Conservation (phyloP, 2,888 invertebrate genomes). For the Conchocele bisecta region DNA sequence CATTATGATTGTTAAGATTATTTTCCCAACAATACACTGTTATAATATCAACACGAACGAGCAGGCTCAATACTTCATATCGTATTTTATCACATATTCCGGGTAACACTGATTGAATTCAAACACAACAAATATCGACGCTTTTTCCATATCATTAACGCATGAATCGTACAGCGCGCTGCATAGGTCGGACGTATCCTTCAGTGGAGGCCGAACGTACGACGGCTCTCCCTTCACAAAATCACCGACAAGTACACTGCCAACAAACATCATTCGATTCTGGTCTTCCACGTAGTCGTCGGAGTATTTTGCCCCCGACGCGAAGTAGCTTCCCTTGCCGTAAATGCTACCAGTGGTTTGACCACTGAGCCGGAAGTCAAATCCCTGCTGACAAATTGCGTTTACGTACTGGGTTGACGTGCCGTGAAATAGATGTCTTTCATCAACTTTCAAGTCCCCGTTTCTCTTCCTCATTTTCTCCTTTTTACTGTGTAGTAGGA, state of each 20-base stretch:
- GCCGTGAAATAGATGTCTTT: slow-evolving; percentile 71
- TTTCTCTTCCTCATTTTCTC: slow-evolving; percentile 60
- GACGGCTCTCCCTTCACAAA: slow-evolving; percentile 58
- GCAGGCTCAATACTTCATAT: too few species aligned
- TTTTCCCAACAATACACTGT: too few species aligned
- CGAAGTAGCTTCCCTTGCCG: slow-evolving; percentile 77
- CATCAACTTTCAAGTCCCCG: slow-evolving; percentile 27
- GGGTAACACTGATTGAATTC: slow-evolving; percentile 74
- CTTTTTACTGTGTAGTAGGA: slow-evolving; percentile 70
- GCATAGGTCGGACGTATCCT: slow-evolving; percentile 57
- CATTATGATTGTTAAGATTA: too few species aligned
- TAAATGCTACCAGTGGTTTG: slow-evolving; percentile 59
- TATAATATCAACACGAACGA: too few species aligned
- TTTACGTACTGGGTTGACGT: slow-evolving; percentile 59
- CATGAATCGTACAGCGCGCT: slow-evolving; percentile 74
- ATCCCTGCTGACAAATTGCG: slow-evolving; percentile 72
- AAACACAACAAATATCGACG: slow-evolving; percentile 75
- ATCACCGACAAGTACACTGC: slow-evolving; percentile 73
- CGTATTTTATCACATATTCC: slow-evolving; percentile 72
- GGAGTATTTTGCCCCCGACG: slow-evolving; percentile 63
- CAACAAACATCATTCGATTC: slow-evolving; percentile 66
- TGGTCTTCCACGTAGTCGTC: slow-evolving; percentile 53
- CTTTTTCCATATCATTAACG: slow-evolving; percentile 67
- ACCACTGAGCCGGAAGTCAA: slow-evolving; percentile 75
- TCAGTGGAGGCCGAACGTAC: slow-evolving; percentile 73